Conservation (phyloP, 2,888 invertebrate species). For the Pandemis cinnamomeana region DNA sequence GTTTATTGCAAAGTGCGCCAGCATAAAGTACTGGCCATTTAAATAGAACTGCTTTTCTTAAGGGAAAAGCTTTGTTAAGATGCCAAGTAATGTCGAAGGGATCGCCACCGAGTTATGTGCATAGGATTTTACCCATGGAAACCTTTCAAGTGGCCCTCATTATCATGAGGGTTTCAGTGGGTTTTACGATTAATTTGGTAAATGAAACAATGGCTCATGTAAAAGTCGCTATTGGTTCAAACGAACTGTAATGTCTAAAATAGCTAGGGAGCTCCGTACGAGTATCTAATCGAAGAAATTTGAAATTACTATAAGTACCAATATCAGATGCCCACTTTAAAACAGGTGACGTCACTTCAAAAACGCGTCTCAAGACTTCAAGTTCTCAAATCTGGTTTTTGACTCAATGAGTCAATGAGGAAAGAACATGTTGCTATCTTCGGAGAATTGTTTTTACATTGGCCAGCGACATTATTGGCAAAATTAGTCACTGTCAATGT, state of each 20-base stretch:
- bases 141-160: too few relatives aligned
- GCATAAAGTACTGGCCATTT: background rate
- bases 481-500: slow-evolving; percentile 7
- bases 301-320: background rate
- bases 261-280: too few relatives aligned
- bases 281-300: too few relatives aligned
- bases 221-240: too few relatives aligned
- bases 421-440: slow-evolving; percentile 24
- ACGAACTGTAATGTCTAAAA: too few relatives aligned
- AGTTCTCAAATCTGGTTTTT: slow-evolving; percentile 22
- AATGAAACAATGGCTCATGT: too few relatives aligned
- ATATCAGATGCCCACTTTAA: background rate
- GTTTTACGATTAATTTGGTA: too few relatives aligned
- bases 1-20: background rate
- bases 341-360: slow-evolving; percentile 23
- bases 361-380: slow-evolving; percentile 7
- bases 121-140: too few relatives aligned
- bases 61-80: too few relatives aligned
- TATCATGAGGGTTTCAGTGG: too few relatives aligned
- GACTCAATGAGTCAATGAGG: slow-evolving; percentile 34
- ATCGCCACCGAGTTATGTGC: too few relatives aligned
- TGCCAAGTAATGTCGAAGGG: too few relatives aligned
- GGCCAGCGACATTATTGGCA: slow-evolving; percentile 23
- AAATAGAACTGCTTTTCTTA: background rate
- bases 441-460: slow-evolving; percentile 27